These are phyloP conservation scores for Volucella inanis DNA, from an alignment of 2,888 invertebrate species.

Conservation along the genomic window DNA sequence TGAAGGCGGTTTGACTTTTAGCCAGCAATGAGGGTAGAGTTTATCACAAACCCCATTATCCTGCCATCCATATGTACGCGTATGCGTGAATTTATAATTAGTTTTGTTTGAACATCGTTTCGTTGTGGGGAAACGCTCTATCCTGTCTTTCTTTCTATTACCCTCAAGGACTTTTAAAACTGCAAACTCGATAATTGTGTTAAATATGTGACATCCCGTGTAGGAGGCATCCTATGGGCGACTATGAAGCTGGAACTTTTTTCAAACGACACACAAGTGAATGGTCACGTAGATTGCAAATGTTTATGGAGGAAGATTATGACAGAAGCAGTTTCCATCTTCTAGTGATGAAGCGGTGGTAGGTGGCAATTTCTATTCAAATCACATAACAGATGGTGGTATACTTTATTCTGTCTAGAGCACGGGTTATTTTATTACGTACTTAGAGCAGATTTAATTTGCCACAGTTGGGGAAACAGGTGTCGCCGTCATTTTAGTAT, in stretches of 20 bases:
- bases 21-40: background rate
- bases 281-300: constrained; percentile 41
- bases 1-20: background rate
- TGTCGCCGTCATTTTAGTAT: too few species aligned
- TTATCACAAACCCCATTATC: background rate
- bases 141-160: background rate
- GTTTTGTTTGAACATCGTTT: too few species aligned
- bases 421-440: background rate
- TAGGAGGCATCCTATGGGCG: background rate
- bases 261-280: constrained; percentile 2
- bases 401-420: constrained; percentile 1
- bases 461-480: background rate
- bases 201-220: constrained; percentile 32
- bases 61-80: background rate
- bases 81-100: constrained; percentile 35
- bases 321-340: constrained; percentile 2
- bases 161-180: constrained; percentile 54
- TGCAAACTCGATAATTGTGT: constrained; percentile 68
- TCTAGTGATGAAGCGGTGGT: background rate
- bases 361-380: constrained; percentile 7
- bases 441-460: background rate
- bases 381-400: constrained; percentile 17
- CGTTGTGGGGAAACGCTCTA: background rate
- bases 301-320: constrained; percentile 11
- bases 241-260: background rate